Conservation (phyloP, 2,797 vertebrate genomes). For the Hyperoplus immaculatus region DNA sequence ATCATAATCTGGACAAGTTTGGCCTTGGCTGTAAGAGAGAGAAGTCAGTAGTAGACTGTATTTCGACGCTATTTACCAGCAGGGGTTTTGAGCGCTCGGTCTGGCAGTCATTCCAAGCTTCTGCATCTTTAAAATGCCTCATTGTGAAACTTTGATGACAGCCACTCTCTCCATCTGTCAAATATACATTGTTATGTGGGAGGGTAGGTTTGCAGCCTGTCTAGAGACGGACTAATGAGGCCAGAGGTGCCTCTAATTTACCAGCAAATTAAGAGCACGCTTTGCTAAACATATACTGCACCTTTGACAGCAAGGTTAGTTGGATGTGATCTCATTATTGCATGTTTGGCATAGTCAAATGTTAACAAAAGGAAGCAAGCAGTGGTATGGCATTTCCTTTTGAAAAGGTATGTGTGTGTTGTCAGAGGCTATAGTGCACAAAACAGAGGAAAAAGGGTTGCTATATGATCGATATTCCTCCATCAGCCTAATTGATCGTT, state of each 20-base stretch:
- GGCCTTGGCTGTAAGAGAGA: slow-evolving; percentile 27
- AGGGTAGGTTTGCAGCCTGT: slow-evolving; percentile 36
- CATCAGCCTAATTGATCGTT: slow-evolving; percentile 66
- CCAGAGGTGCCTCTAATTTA: slow-evolving; percentile 38
- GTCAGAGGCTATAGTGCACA: slow-evolving; percentile 28
- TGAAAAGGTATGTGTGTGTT: slow-evolving; percentile 23
- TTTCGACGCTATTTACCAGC: slow-evolving; percentile 28
- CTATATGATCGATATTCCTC: slow-evolving; percentile 64
- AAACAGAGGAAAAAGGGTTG: slow-evolving; percentile 31
- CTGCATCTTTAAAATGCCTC: slow-evolving; percentile 52
- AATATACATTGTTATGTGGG: slow-evolving; percentile 39
- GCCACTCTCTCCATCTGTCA: slow-evolving; percentile 53
- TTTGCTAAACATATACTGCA: slow-evolving; percentile 9
- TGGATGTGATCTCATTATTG: slow-evolving; percentile 28
- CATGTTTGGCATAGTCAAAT: slow-evolving; percentile 10
- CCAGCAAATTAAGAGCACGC: slow-evolving; percentile 40
- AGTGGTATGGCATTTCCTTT: slow-evolving; percentile 20
- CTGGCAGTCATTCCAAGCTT: slow-evolving; percentile 28
- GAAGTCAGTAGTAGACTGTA: slow-evolving; percentile 24
- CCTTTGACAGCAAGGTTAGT: slow-evolving; percentile 13
- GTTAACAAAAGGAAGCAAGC: slow-evolving; percentile 6
- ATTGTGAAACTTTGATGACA: slow-evolving; percentile 64
- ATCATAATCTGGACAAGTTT: slow-evolving; percentile 22
- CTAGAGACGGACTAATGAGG: slow-evolving; percentile 34
- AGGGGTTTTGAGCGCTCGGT: slow-evolving; percentile 19